Base-by-base conservation (phyloP, 2,113 vertebrate genomes). In the Polyodon spathula region DNA sequence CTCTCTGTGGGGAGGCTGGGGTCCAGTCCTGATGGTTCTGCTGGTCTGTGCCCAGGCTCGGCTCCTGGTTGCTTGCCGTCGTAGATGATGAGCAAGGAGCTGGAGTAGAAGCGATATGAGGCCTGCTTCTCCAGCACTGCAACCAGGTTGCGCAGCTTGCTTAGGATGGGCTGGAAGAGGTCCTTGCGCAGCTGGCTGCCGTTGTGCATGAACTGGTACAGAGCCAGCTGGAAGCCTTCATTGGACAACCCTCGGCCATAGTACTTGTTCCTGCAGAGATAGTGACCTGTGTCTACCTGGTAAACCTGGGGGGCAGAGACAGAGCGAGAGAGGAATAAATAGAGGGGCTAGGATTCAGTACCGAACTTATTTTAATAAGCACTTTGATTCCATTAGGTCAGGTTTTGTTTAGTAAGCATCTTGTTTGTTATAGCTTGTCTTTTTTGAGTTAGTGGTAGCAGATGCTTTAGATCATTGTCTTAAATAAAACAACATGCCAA, bases 51-150 rank as follows among this genome's bases (percentile, higher is more conserved):
- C 57, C 79, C 71, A 37, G 37, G 51, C 39, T 81, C 78, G 0
- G 80, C 52, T 40, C 81, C 69, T 4, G 63, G 64, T 69, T 93
- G 93, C 81, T 88, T 89, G 61, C 96, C 96, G 17, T 99, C 95
- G 0, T 99, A 99, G 77, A 99, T 99, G 81, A 99, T 92, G 65
- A 99, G 95, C 42, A 99, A 89, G 1, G 96, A 99, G 64, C 94
- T 97, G 61, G 96, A 99, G 81, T 99, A 99, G 87, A 97, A 99
- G 73, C 96, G 95, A 55, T 98, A 98, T 15, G 96, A 98, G 7
- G 92, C 91, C 80, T 97, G 96, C 48, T 85, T 84, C 81, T 97
- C 94, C 73, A 99, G 74, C 58, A 99, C 93, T 0, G 75, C 77
- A 76, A 93, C 94, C 72, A 99, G 88, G 77, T 84, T 92, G 66